A percentile compares a stretch with the other conserved stretches of the same genome.
These are phyloP conservation scores for Drosophila maculinotata DNA, from an alignment of 2,888 invertebrate genomes.

Conservation along the genomic window DNA sequence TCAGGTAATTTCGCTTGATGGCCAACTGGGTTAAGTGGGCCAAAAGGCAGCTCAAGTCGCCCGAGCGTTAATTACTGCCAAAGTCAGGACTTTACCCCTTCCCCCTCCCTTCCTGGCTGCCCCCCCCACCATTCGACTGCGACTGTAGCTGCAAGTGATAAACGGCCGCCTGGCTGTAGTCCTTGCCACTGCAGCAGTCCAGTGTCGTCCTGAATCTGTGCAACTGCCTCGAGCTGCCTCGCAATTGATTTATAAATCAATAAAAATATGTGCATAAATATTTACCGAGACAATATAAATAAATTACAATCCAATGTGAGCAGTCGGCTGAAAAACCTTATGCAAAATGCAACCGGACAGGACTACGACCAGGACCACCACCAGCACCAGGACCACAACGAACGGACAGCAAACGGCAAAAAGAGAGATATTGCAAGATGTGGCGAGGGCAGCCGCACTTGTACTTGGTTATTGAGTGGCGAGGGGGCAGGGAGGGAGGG, in stretches of 20 bases:
- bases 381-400: slow-evolving; percentile 1
- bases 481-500: background rate
- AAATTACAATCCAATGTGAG: slow-evolving; percentile 65
- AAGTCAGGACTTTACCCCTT: slow-evolving; percentile 7
- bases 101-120: background rate
- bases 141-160: slow-evolving; percentile 40
- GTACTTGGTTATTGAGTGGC: background rate
- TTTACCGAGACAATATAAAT: slow-evolving; percentile 75
- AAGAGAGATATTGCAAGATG: background rate
- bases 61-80: slow-evolving; percentile 62
- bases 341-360: slow-evolving; percentile 68
- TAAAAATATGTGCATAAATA: slow-evolving; percentile 75
- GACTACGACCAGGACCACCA: slow-evolving; percentile 9
- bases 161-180: slow-evolving; percentile 24
- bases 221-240: slow-evolving; percentile 14
- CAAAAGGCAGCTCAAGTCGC: slow-evolving; percentile 44
- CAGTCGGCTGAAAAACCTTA: slow-evolving; percentile 64
- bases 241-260: slow-evolving; percentile 79
- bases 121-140: background rate
- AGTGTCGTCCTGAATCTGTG: slow-evolving; percentile 28
- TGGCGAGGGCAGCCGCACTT: background rate
- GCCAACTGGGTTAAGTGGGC: slow-evolving; percentile 31
- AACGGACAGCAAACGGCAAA: background rate
- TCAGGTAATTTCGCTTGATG: slow-evolving; percentile 65
- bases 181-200: background rate